Evolutionary conservation across 2,888 invertebrate genomes (phyloP).

Genomic region (Aethes cnicana): DNA sequence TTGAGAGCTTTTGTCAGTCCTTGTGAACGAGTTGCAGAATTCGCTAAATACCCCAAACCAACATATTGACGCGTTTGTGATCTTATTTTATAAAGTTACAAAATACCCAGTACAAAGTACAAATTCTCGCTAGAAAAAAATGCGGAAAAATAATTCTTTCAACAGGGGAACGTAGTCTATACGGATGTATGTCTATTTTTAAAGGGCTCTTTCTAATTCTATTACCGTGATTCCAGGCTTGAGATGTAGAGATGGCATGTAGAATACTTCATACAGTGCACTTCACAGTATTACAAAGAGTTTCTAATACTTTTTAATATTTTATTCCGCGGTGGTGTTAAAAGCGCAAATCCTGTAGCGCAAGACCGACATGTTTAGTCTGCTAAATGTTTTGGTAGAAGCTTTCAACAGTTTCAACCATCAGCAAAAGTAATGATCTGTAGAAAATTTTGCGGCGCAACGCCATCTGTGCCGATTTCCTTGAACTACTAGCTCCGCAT

Average conservation of each 20-base stretch:
- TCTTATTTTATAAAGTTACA: no score
- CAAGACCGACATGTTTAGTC: constrained; percentile 60
- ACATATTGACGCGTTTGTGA: no score
- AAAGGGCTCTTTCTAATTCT: constrained; percentile 38
- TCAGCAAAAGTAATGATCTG: constrained; percentile 57
- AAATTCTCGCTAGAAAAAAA: no score
- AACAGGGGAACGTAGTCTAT: neutral
- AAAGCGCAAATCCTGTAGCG: constrained; percentile 63
- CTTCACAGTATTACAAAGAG: constrained; percentile 49
- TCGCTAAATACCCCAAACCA: no score
- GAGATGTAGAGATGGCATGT: constrained; percentile 76
- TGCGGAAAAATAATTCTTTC: constrained; percentile 28
- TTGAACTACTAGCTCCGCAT: constrained; percentile 20
- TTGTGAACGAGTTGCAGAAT: no score
- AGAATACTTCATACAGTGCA: constrained; percentile 51
- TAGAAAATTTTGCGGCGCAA: constrained; percentile 30
- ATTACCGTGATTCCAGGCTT: constrained; percentile 78
- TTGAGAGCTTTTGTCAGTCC: no score
- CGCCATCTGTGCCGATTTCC: constrained; percentile 45
- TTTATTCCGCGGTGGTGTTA: no score
- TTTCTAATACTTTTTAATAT: constrained; percentile 38
- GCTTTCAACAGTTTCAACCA: constrained; percentile 31
- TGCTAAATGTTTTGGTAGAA: constrained; percentile 71
- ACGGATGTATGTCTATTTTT: constrained; percentile 1
- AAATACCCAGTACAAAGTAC: no score